These are phyloP conservation scores for Campylomormyrus tamandua DNA, from an alignment of 2,113 vertebrate genomes.

Conservation along the genomic window DNA sequence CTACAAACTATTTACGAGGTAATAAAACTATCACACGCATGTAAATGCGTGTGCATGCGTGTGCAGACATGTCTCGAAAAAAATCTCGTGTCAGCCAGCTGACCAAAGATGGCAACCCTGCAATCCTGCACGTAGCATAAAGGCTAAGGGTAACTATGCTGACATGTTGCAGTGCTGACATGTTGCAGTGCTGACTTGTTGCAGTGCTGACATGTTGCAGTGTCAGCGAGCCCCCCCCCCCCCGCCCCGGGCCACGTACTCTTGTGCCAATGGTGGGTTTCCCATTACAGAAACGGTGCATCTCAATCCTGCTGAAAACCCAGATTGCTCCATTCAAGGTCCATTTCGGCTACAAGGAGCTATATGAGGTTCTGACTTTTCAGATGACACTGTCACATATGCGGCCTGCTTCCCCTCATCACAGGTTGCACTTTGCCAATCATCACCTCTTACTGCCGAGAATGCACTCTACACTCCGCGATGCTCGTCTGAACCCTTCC, in stretches of 20 bases:
- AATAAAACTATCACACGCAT: too few relatives aligned
- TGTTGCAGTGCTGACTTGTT: too few relatives aligned
- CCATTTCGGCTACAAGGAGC: background rate
- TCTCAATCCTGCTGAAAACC: background rate
- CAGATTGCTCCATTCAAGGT: background rate
- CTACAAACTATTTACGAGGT: too few relatives aligned
- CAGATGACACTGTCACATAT: background rate
- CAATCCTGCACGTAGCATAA: background rate
- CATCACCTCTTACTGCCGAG: slow-evolving; percentile 30
- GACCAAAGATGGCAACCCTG: too few relatives aligned
- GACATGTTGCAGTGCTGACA: background rate
- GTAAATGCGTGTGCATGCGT: too few relatives aligned
- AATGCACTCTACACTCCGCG: slow-evolving; percentile 17
- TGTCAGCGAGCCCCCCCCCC: background rate
- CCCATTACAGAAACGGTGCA: background rate
- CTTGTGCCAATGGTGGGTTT: background rate
- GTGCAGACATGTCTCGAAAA: background rate
- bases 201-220: background rate
- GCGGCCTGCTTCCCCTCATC: slow-evolving; percentile 15
- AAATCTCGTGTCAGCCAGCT: too few relatives aligned
- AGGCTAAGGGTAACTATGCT: background rate
- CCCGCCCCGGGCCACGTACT: background rate
- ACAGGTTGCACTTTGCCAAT: slow-evolving; percentile 29
- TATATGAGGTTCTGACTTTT: background rate
- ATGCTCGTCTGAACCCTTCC: slow-evolving; percentile 16